Conservation (phyloP, 2,113 vertebrate species). For the Mus musculus region GRCm39 chr11:92895501-92896000, state of each 20-base stretch:
- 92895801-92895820: neutral
- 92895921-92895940: neutral
- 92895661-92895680: neutral
- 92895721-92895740: neutral
- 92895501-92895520: neutral
- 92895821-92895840: neutral
- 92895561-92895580: slow-evolving; percentile 8
- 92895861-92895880: neutral
- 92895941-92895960: neutral
- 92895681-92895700: neutral
- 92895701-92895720: neutral
- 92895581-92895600: slow-evolving; percentile 24
- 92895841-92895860: neutral
- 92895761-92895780: neutral
- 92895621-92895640: neutral
- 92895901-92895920: neutral
- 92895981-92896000: neutral
- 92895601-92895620: slow-evolving; percentile 14
- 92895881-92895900: neutral
- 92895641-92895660: neutral
- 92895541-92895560: slow-evolving; percentile 4
- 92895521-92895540: neutral
- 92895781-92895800: neutral
- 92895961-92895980: neutral
- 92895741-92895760: neutral